Conservation (phyloP, 92 coral and sea anemone genomes). For the Nematostella vectensis region DNA sequence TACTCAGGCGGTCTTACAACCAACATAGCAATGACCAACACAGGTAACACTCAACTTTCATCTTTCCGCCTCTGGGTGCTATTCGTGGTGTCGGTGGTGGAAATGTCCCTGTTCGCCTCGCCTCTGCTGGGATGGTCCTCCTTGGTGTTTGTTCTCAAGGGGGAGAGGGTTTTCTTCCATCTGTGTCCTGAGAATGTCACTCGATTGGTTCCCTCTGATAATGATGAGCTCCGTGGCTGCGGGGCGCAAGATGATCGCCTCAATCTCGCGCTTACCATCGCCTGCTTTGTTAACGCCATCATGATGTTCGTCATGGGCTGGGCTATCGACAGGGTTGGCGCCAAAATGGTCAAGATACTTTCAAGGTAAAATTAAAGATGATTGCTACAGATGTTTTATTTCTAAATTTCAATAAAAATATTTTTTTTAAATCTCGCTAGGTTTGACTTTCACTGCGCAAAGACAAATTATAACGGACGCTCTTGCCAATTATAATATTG, state of each 20-base stretch:
- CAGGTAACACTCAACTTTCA: background rate
- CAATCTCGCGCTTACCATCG: conserved; percentile 13
- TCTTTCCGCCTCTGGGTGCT: conserved; percentile 18
- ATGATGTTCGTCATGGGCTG: conserved; percentile 17
- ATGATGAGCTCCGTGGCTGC: conserved; percentile 5
- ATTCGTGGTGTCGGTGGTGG: conserved; percentile 21
- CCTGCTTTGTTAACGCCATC: conserved; percentile 13
- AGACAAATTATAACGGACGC: too few relatives aligned
- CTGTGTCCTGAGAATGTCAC: conserved; percentile 6
- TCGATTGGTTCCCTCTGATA: background rate
- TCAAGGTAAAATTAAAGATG: conserved; percentile 41
- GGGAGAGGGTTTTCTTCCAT: conserved; percentile 25
- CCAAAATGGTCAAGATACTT: conserved; percentile 24
- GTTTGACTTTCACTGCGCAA: too few relatives aligned
- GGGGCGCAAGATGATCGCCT: conserved; percentile 40
- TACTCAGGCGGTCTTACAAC: background rate
- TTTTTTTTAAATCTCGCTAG: too few relatives aligned
- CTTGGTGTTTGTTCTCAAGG: conserved; percentile 29
- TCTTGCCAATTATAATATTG: too few relatives aligned
- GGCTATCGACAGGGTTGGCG: conserved; percentile 41
- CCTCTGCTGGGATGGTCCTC: conserved; percentile 46
- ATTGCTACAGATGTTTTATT: background rate
- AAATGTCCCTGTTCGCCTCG: conserved; percentile 24
- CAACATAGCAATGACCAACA: background rate
- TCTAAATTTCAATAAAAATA: too few relatives aligned